phyloP scores from a whole-genome alignment of 1,140 invertebrate species.

The Orius insidiosus region DNA sequence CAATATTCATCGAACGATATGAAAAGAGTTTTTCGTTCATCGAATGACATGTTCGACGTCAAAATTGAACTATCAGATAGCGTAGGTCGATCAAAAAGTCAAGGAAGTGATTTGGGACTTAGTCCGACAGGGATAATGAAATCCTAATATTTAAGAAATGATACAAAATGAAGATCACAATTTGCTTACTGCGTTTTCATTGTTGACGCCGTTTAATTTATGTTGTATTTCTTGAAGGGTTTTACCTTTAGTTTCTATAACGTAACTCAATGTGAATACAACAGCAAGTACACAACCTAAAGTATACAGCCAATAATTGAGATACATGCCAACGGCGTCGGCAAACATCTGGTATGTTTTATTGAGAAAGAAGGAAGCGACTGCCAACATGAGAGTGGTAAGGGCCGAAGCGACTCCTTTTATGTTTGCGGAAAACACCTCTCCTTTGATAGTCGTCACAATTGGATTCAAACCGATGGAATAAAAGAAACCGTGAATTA shows the following conservation, averaged over 20 bases:
- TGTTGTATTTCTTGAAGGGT: slow-evolving; percentile 54
- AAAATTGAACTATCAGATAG: no score
- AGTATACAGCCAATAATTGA: slow-evolving; percentile 63
- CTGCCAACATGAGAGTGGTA: slow-evolving; percentile 16
- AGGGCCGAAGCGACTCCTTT: slow-evolving; percentile 16
- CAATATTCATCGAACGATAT: no score
- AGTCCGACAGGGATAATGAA: no score
- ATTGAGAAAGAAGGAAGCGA: slow-evolving; percentile 44
- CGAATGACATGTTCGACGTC: no score
- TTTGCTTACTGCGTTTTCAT: slow-evolving; percentile 8
- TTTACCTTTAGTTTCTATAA: slow-evolving; percentile 70
- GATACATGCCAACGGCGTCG: slow-evolving; percentile 40
- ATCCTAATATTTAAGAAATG: background rate
- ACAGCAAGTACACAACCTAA: slow-evolving; percentile 37
- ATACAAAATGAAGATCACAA: slow-evolving; percentile 15
- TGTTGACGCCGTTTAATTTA: slow-evolving; percentile 19
- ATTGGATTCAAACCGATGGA: slow-evolving; percentile 16
- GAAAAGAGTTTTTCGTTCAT: no score
- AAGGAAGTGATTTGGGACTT: no score
- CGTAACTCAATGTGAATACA: slow-evolving; percentile 42
- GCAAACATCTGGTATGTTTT: slow-evolving; percentile 47
- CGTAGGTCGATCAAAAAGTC: no score
- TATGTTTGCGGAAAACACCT: slow-evolving; percentile 16
- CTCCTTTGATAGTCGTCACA: slow-evolving; percentile 16
- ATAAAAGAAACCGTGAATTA: slow-evolving; percentile 16